These are phyloP conservation scores for Aurelia sp. DNA, from an alignment of 30 jellyfish, hydroid and myxozoan species.

Conservation along the genomic window DNA sequence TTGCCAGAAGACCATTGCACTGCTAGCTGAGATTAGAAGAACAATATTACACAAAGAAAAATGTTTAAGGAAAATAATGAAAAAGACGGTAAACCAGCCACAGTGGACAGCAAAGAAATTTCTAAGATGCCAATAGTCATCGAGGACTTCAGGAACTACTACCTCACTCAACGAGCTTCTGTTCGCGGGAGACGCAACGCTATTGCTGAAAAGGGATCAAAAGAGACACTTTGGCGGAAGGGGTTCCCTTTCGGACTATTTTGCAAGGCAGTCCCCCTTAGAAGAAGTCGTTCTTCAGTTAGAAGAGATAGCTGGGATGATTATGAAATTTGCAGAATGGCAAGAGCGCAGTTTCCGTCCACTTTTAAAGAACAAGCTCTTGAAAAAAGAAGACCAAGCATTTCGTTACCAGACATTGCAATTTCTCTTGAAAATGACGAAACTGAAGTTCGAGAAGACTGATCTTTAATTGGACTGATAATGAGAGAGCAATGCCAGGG, in stretches of 20 bases:
- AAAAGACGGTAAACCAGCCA: too few species aligned
- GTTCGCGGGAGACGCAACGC: slow-evolving; percentile 54
- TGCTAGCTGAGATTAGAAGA: too few species aligned
- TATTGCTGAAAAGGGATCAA: not conserved
- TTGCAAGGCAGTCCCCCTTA: not conserved
- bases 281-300: not conserved
- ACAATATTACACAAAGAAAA: too few species aligned
- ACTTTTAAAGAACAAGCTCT: not conserved
- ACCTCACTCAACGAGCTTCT: slow-evolving; percentile 45
- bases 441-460: not conserved
- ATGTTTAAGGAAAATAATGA: too few species aligned
- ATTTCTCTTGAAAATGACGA: not conserved
- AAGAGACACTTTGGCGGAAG: slow-evolving; percentile 2
- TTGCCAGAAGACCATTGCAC: too few species aligned
- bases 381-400: not conserved
- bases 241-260: not conserved
- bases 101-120: too few species aligned
- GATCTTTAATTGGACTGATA: too few species aligned
- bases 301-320: slow-evolving; percentile 68
- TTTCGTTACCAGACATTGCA: not conserved
- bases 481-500: too few species aligned
- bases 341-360: slow-evolving; percentile 37
- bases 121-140: not conserved
- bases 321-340: slow-evolving; percentile 9
- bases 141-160: slow-evolving; percentile 43